Evolutionary conservation across 2,113 vertebrate species (phyloP).

Genomic region (Chaetops frenatus): DNA sequence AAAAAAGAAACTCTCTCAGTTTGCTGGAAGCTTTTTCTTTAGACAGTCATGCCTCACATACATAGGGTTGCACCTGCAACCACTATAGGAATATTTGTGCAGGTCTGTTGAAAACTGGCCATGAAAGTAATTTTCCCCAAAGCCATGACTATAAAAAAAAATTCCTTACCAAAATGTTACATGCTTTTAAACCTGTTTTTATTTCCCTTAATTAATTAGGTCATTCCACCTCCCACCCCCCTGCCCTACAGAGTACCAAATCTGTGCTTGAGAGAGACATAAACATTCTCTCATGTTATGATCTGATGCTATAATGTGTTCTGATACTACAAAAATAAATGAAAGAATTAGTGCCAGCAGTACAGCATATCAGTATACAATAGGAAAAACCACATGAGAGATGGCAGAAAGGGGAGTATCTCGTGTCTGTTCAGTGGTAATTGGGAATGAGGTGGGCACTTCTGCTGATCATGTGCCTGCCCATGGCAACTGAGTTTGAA

Average conservation of each 20-base stretch:
- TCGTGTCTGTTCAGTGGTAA: neutral
- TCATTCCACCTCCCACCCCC: neutral
- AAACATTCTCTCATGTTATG: neutral
- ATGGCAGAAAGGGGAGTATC: neutral
- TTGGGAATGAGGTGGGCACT: neutral
- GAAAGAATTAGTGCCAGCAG: neutral
- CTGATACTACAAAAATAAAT: neutral
- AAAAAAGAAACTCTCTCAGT: neutral
- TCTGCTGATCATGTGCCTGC: neutral
- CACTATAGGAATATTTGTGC: neutral
- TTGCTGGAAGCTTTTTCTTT: slow-evolving; percentile 9
- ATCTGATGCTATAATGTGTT: neutral
- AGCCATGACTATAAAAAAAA: slow-evolving; percentile 10
- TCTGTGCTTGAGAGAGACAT: neutral
- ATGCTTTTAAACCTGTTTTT: slow-evolving; percentile 22
- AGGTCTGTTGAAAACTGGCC: neutral
- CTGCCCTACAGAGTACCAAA: neutral
- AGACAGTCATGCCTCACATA: neutral
- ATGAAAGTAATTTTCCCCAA: slow-evolving; percentile 35
- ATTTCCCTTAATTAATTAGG: slow-evolving; percentile 22
- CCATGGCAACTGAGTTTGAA: neutral
- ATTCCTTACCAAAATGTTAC: slow-evolving; percentile 3
- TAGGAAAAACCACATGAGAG: neutral
- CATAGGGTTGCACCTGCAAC: slow-evolving; percentile 14
- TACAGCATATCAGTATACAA: neutral